Evolutionary conservation across 2,888 invertebrate genomes (phyloP).

Genomic region (Osmoderma eremita): DNA sequence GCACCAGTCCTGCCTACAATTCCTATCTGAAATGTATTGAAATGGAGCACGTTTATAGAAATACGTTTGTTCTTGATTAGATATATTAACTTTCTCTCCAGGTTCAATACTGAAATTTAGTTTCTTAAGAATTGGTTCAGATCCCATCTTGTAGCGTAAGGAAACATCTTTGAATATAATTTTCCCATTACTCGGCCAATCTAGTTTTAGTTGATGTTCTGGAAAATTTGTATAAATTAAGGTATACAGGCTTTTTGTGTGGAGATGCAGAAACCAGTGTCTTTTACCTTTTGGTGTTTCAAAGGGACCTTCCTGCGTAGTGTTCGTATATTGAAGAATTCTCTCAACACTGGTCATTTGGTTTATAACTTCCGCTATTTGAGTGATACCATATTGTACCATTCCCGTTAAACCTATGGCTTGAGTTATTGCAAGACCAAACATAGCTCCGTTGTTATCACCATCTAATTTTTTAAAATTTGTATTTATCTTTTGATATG

Average conservation of each 20-base stretch:
- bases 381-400: constrained; percentile 81
- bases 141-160: constrained; percentile 71
- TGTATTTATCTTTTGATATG: neutral
- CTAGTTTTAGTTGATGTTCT: constrained; percentile 36
- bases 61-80: neutral
- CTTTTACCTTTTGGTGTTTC: constrained; percentile 65
- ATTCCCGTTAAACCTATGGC: constrained; percentile 77
- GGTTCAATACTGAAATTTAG: constrained; percentile 71
- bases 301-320: constrained; percentile 74
- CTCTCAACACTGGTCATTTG: constrained; percentile 83
- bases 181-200: constrained; percentile 70
- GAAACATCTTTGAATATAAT: constrained; percentile 70
- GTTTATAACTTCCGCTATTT: constrained; percentile 76
- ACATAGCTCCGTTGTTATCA: constrained; percentile 66
- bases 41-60: neutral
- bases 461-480: constrained; percentile 41
- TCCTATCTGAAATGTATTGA: constrained; percentile 69
- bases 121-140: constrained; percentile 76
- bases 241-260: neutral
- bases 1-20: constrained; percentile 89
- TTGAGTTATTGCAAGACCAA: constrained; percentile 76
- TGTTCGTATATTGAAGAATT: constrained; percentile 76
- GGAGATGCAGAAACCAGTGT: no score
- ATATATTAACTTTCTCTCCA: constrained; percentile 70
- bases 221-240: neutral